These are phyloP conservation scores for Nasonia giraulti DNA, from an alignment of 1,140 invertebrate genomes.

Conservation along the genomic window DNA sequence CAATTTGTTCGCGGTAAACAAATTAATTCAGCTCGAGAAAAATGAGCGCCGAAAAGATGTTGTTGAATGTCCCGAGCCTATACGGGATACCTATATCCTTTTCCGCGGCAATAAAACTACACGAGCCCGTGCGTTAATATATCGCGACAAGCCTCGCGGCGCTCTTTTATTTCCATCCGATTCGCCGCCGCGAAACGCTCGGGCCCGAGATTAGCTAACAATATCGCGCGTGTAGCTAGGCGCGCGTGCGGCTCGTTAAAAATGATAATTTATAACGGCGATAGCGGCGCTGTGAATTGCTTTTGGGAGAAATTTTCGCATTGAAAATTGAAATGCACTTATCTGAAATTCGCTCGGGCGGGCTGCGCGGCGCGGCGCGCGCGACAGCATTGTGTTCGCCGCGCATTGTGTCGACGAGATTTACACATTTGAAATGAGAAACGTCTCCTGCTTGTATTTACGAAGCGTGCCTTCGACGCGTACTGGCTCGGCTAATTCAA, in stretches of 20 bases:
- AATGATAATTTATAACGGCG: slow-evolving; percentile 46
- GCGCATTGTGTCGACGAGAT: slow-evolving; percentile 28
- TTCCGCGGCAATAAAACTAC: slow-evolving; percentile 44
- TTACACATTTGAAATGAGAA: slow-evolving; percentile 6
- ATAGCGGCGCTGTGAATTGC: slow-evolving; percentile 27
- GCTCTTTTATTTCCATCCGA: slow-evolving; percentile 35
- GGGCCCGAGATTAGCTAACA: slow-evolving; percentile 45
- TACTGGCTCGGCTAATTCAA: too few species aligned
- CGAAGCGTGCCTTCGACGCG: too few species aligned
- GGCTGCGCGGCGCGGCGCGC: background rate
- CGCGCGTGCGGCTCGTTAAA: slow-evolving; percentile 25
- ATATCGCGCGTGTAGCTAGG: slow-evolving; percentile 12
- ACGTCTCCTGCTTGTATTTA: background rate
- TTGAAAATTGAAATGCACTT: slow-evolving; percentile 36
- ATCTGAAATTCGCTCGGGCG: slow-evolving; percentile 26
- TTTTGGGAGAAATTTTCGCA: slow-evolving; percentile 42
- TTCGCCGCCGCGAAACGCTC: slow-evolving; percentile 2
- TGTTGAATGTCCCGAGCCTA: slow-evolving; percentile 14
- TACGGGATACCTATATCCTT: background rate
- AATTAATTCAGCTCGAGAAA: slow-evolving; percentile 7
- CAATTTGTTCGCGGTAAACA: slow-evolving; percentile 21
- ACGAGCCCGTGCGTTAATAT: slow-evolving; percentile 28
- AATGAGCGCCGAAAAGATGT: slow-evolving; percentile 24
- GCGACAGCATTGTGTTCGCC: slow-evolving; percentile 1
- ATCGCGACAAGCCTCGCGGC: slow-evolving; percentile 23